A percentile compares a stretch with the other conserved stretches of the same genome.
Evolutionary conservation across 2,888 invertebrate genomes (phyloP).

Genomic region (Argynnis bischoffii): DNA sequence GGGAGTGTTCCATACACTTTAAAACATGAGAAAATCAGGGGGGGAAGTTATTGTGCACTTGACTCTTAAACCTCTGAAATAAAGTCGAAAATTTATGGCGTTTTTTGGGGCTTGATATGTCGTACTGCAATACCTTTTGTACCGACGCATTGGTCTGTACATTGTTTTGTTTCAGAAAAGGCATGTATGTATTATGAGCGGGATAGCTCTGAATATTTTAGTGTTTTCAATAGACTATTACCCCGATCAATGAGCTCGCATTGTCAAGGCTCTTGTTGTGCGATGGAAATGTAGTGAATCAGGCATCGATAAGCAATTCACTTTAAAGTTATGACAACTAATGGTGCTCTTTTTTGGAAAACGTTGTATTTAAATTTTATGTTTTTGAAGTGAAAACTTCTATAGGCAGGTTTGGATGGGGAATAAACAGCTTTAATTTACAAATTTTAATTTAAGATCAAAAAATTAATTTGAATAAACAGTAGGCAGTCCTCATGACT

Average conservation of each 20-base stretch:
- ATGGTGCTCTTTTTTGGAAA: not conserved
- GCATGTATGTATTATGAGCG: conserved; percentile 21
- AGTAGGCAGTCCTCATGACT: too few relatives aligned
- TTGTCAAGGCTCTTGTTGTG: not conserved
- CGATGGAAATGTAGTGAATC: conserved; percentile 6
- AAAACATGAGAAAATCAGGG: conserved; percentile 40
- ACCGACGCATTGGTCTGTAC: conserved; percentile 38
- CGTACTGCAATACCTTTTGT: conserved; percentile 27
- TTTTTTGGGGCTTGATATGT: conserved; percentile 13
- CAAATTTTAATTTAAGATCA: too few relatives aligned
- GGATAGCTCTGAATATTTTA: conserved; percentile 29
- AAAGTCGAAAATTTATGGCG: conserved; percentile 31
- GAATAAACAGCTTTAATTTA: too few relatives aligned
- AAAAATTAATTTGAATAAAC: too few relatives aligned
- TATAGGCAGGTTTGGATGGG: too few relatives aligned
- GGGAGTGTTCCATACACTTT: conserved; percentile 43
- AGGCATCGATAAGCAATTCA: not conserved
- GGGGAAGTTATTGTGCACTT: conserved; percentile 8
- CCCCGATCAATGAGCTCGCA: conserved; percentile 21
- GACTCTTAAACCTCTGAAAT: conserved; percentile 31
- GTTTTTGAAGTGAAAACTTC: not conserved
- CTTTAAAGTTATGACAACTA: conserved; percentile 6
- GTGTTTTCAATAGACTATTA: conserved; percentile 35
- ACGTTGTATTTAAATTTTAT: not conserved
- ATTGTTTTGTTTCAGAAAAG: conserved; percentile 33